These are phyloP conservation scores for Sesia apiformis DNA, from an alignment of 2,888 invertebrate genomes.

Conservation along the genomic window DNA sequence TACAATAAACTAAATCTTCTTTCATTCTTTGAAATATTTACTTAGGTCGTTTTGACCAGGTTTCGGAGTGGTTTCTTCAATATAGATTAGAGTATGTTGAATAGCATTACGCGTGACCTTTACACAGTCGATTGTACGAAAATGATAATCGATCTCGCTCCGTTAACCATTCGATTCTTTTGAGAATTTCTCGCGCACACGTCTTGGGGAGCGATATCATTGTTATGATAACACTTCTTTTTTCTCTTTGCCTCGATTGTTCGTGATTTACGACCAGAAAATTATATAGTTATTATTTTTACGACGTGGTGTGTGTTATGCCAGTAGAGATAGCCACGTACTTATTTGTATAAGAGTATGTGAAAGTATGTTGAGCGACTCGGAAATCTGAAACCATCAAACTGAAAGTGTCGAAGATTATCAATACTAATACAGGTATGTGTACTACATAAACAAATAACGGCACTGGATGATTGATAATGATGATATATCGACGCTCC, in stretches of 20 bases:
- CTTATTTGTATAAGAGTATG: too few relatives aligned
- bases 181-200: constrained; percentile 32
- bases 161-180: constrained; percentile 49
- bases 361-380: too few relatives aligned
- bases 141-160: constrained; percentile 64
- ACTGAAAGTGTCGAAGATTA: too few relatives aligned
- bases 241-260: constrained; percentile 6
- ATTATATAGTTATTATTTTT: background rate
- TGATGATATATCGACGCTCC: too few relatives aligned
- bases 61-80: constrained; percentile 48
- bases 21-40: constrained; percentile 9
- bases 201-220: constrained; percentile 2
- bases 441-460: too few relatives aligned
- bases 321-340: too few relatives aligned
- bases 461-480: too few relatives aligned
- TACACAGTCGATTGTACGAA: constrained; percentile 62
- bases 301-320: too few relatives aligned
- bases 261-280: constrained; percentile 15
- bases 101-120: constrained; percentile 71
- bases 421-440: too few relatives aligned
- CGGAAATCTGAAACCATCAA: too few relatives aligned
- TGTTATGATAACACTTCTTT: constrained; percentile 12
- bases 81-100: constrained; percentile 46
- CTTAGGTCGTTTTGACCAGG: constrained; percentile 19
- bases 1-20: constrained; percentile 9